A percentile compares a stretch with the other conserved stretches of the same genome.
Evolutionary conservation across 2,113 vertebrate species (phyloP).

Genomic region (Centropus unirufus): DNA sequence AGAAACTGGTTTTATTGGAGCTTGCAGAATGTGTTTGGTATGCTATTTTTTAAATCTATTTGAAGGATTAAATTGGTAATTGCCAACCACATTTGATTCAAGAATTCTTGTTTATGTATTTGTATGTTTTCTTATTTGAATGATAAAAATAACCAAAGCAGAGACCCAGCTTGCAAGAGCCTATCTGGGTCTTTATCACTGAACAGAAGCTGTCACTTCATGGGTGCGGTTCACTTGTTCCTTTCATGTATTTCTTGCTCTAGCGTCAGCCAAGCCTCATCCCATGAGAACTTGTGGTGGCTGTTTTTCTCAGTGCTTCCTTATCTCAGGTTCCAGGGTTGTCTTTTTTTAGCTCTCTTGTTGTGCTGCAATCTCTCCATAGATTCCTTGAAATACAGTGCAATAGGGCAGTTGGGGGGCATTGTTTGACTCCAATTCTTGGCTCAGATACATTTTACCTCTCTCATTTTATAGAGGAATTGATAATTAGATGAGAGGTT

Average conservation of each 20-base stretch:
- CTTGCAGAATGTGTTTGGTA: neutral
- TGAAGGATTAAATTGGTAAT: neutral
- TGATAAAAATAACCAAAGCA: conserved; percentile 35
- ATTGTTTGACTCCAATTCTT: neutral
- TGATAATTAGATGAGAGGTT: conserved; percentile 40
- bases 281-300: conserved; percentile 40
- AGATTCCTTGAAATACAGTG: neutral
- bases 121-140: conserved; percentile 11
- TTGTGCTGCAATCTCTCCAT: conserved; percentile 34
- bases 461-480: neutral
- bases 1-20: neutral
- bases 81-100: neutral
- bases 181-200: conserved; percentile 53
- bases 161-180: neutral
- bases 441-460: neutral
- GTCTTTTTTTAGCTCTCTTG: conserved; percentile 54
- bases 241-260: conserved; percentile 64
- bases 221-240: conserved; percentile 48
- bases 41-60: neutral
- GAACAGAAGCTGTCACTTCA: conserved; percentile 45
- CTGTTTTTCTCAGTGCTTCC: conserved; percentile 63
- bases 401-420: neutral
- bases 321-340: conserved; percentile 64
- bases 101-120: conserved; percentile 12
- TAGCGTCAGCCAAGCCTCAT: conserved; percentile 55